Conservation (phyloP, 2,113 vertebrate species). For the Cervus canadensis region DNA sequence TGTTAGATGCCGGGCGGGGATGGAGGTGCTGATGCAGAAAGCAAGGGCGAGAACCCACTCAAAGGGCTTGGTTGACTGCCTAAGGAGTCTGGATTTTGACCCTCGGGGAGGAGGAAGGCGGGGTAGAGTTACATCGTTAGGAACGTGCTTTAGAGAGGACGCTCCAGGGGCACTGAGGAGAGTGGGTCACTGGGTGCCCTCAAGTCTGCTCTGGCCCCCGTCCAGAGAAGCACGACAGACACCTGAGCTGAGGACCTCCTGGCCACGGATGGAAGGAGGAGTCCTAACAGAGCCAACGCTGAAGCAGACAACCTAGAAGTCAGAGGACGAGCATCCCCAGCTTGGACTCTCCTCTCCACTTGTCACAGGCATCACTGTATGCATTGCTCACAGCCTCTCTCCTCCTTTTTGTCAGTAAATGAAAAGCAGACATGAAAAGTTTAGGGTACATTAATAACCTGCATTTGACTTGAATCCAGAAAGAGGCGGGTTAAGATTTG, state of each 20-base stretch:
- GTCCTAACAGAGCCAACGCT: rapidly evolving
- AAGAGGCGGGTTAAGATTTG: not conserved
- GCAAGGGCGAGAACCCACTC: not conserved
- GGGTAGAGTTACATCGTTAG: rapidly evolving
- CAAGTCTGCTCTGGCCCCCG: rapidly evolving
- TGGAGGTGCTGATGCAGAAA: rapidly evolving
- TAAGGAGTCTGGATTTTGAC: no score
- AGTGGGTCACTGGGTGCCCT: rapidly evolving
- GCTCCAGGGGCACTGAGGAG: rapidly evolving
- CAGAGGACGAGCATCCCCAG: rapidly evolving
- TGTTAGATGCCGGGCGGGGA: rapidly evolving
- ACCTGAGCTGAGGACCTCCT: no score
- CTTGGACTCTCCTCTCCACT: not conserved
- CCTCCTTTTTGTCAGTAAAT: not conserved
- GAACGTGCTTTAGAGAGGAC: not conserved
- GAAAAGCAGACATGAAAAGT: not conserved
- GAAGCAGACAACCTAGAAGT: rapidly evolving
- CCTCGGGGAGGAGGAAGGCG: not conserved
- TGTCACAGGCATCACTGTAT: rapidly evolving
- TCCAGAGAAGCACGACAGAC: rapidly evolving
- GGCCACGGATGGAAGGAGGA: no score
- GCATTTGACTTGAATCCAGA: not conserved
- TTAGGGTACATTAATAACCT: not conserved
- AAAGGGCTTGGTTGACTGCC: rapidly evolving
- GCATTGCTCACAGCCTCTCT: no score